Conservation (phyloP, 2,797 vertebrate species). For the Momotus momota region DNA sequence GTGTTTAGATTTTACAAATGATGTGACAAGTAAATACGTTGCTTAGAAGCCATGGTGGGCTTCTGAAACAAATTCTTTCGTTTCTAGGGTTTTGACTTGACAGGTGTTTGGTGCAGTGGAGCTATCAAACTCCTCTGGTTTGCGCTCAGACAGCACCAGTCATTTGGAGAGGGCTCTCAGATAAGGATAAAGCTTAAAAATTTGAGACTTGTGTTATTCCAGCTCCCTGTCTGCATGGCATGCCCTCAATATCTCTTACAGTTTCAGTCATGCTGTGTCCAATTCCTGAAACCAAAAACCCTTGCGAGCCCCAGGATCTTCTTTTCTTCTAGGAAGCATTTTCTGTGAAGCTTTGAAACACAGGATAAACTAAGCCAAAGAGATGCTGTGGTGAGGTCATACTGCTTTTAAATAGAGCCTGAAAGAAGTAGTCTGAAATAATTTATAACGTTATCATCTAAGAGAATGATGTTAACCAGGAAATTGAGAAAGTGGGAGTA, state of each 20-base stretch:
- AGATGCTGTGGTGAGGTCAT: conserved; percentile 57
- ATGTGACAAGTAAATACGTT: conserved; percentile 68
- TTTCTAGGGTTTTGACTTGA: conserved; percentile 56
- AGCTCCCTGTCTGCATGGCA: conserved; percentile 2
- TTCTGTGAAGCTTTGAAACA: conserved; percentile 43
- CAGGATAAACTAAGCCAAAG: conserved; percentile 24
- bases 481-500: conserved; percentile 64
- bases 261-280: conserved; percentile 50
- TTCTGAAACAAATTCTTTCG: conserved; percentile 63
- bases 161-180: background rate
- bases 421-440: conserved; percentile 59
- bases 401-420: conserved; percentile 55
- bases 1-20: conserved; percentile 56
- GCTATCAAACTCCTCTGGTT: conserved; percentile 55
- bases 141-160: conserved; percentile 18
- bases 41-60: conserved; percentile 67
- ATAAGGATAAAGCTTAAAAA: conserved; percentile 49
- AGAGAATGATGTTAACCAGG: conserved; percentile 57
- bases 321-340: conserved; percentile 53
- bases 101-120: conserved; percentile 48
- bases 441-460: conserved; percentile 22
- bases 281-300: conserved; percentile 56
- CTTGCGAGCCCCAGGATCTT: conserved; percentile 18
- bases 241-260: conserved; percentile 45
- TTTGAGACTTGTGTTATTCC: background rate